Base-by-base conservation (phyloP, 2,113 vertebrate genomes). In the Corydoras sp. region DNA sequence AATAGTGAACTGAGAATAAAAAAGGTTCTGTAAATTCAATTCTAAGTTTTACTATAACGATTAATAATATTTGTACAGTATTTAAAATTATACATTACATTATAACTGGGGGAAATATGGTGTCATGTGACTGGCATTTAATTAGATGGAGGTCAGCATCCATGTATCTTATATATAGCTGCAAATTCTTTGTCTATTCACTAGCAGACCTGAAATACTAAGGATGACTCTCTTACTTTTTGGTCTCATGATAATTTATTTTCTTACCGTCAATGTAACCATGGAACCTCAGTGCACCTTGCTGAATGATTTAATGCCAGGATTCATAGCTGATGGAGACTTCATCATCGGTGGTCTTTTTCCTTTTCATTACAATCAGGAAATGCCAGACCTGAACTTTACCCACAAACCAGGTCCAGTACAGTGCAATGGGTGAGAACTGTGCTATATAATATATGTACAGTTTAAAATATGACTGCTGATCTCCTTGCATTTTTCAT, bases 281-380 rank as follows among this genome's bases (percentile, higher is more conserved):
- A 24, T 53, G 32, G 73, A 62, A 14, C n/a, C 50, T 67, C 68
- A 61, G 60, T 83, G 79, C 32, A 56, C 65, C 32, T 59, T 81
- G 65, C 75, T 74, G 50, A 74, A 71, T 58, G 8, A 66, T 30
- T 81, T 81, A 76, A 29, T 83, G 48, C 78, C 83, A 49, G 79
- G 72, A 2, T 76, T 84, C 10, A 32, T 63, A 58, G 72, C 76
- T 71, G 69, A 35, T 58, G 79, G 79, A 71, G 74, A 82, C 49
- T 78, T 80, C 54, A 30, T 80, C 48, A 80, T 82, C 43, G 81
- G 83, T 18, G 81, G 77, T 1, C 77, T 84, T 76, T 84, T 84
- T n/a, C 81, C 83, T n/a, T 55, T 84, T n/a, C 83, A 84, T 55
- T 82, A 81, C 43, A 77, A 76, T 69, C 75, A 78, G 69, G 83